Evolutionary conservation across 2,113 vertebrate genomes (phyloP).

Genomic region (Micronycteris hirsuta): DNA sequence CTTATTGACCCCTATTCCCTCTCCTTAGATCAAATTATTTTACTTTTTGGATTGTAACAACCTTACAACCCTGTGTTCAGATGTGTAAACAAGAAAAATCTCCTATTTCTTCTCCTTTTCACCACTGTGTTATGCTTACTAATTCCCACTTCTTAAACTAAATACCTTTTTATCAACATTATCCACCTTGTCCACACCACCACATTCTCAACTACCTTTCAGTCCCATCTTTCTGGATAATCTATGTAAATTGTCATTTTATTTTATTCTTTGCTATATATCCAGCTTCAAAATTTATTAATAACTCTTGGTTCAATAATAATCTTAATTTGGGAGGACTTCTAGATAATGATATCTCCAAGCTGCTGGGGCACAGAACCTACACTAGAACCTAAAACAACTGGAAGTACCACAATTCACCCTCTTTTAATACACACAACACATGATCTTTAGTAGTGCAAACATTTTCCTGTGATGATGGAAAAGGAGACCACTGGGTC

Average conservation of each 20-base stretch:
- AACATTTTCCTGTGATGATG: background rate
- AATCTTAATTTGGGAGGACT: background rate
- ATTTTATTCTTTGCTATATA: background rate
- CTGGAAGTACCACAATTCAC: background rate
- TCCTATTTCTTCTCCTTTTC: background rate
- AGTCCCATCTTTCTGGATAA: background rate
- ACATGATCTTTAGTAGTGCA: background rate
- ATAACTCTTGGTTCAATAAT: background rate
- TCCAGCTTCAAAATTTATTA: background rate
- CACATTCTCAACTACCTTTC: background rate
- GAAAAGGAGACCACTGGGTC: background rate
- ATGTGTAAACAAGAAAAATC: background rate
- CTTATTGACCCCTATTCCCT: background rate
- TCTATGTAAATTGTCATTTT: background rate
- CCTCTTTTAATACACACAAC: background rate
- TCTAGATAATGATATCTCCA: background rate
- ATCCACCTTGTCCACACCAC: background rate
- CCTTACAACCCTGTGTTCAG: background rate
- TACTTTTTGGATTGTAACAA: background rate
- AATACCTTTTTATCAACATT: background rate
- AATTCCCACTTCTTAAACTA: background rate
- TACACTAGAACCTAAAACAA: background rate
- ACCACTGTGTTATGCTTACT: background rate
- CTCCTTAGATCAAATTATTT: constrained; percentile 6
- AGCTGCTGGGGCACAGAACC: background rate